Conservation (phyloP, 2,888 invertebrate species). For the Perdita meconis region DNA sequence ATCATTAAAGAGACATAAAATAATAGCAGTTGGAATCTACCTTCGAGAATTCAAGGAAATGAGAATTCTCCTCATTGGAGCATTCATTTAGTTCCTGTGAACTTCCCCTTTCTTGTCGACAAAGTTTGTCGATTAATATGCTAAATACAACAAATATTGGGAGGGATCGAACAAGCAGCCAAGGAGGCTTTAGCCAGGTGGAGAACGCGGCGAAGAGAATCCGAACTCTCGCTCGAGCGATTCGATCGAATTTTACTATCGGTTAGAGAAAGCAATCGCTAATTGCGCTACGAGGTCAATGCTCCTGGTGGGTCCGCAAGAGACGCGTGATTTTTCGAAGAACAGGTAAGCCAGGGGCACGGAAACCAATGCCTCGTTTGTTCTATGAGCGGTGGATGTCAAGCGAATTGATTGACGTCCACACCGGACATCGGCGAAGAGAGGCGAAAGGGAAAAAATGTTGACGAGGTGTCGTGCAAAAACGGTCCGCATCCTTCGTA, state of each 20-base stretch:
- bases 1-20: too few species aligned
- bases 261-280: neutral
- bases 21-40: too few species aligned
- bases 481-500: conserved; percentile 18
- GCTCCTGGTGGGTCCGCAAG: neutral
- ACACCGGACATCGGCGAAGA: neutral
- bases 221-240: neutral
- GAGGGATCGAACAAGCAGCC: neutral
- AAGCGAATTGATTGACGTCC: conserved; percentile 52
- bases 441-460: conserved; percentile 23
- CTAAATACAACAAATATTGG: conserved; percentile 33
- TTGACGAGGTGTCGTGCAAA: conserved; percentile 44
- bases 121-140: conserved; percentile 39
- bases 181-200: neutral
- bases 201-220: neutral
- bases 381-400: conserved; percentile 33
- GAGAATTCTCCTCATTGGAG: too few species aligned
- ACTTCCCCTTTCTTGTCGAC: neutral
- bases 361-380: conserved; percentile 38
- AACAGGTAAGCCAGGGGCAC: neutral
- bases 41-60: too few species aligned
- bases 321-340: conserved; percentile 13
- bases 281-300: conserved; percentile 1
- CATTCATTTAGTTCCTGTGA: too few species aligned
- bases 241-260: neutral